Evolutionary conservation across 2,797 vertebrate genomes (phyloP).

Genomic region (Remorina albescens): DNA sequence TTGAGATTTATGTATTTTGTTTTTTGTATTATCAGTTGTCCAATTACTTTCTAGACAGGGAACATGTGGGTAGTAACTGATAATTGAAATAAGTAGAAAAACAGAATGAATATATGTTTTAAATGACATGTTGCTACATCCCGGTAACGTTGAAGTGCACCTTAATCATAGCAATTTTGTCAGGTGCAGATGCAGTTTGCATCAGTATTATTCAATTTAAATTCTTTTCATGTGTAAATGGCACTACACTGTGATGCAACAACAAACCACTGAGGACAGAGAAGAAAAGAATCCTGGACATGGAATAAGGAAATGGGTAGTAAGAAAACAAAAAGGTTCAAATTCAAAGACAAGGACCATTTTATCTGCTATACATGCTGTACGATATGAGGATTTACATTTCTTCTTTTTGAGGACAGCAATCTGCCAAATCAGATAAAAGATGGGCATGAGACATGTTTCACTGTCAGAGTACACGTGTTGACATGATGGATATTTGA

Average conservation of each 20-base stretch:
- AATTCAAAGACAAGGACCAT: constrained; percentile 33
- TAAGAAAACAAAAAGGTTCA: constrained; percentile 20
- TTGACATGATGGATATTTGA: not conserved
- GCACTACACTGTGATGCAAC: not conserved
- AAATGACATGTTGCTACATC: not conserved
- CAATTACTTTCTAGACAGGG: constrained; percentile 28
- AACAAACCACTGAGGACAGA: constrained; percentile 8
- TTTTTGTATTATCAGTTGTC: constrained; percentile 47
- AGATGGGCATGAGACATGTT: not conserved
- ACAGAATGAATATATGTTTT: not conserved
- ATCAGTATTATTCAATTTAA: not conserved
- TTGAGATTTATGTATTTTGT: constrained; percentile 20
- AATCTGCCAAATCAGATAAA: not conserved
- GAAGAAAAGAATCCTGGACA: constrained; percentile 1
- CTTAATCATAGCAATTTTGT: not conserved
- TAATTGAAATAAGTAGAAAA: constrained; percentile 3
- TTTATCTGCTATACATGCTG: constrained; percentile 27
- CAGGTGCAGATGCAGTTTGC: not conserved
- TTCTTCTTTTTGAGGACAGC: not conserved
- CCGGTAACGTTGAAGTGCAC: not conserved
- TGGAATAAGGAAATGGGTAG: constrained; percentile 45
- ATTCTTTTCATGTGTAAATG: constrained; percentile 5
- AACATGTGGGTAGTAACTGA: constrained; percentile 10
- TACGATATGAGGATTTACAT: too few relatives aligned
- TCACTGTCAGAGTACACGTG: not conserved